Base-by-base conservation (phyloP, 2,113 vertebrate genomes). In the Chinchilla lanigera region DNA sequence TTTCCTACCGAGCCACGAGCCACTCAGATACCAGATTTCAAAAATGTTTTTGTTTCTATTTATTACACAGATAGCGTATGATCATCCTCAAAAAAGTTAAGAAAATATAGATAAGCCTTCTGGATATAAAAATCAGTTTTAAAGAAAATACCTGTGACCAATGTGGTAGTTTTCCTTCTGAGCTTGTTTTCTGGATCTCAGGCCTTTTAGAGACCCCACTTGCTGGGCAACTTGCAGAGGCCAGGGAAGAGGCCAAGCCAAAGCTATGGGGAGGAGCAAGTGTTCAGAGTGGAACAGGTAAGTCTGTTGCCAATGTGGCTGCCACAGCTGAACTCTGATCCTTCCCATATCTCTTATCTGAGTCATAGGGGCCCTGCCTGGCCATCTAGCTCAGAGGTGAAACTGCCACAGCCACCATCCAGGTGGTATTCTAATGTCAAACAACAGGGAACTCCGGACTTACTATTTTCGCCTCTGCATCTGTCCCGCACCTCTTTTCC, bases 51-150 rank as follows among this genome's bases (percentile, higher is more conserved):
- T 54, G 3, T 44, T 94, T 95, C 35, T 47, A 58, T 81, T 85
- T 81, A 44, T 95, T 73, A 38, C 28, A 17, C 1, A 88, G 77
- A 19, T 35, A 93, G 44, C 30, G 58, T 0, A 3, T 81, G 77
- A 44, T 82, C 35, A 91, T 20, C 35, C 52, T 54, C 10, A 89
- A 78, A 81, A 17, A 65, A 28, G 28, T 8, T 54, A 26, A 69
- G 24, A 93, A 94, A 89, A 52, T 77, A 52, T 7, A 38, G 35
- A 35, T 83, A 83, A 89, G 2, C 1, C 38, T 90, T 90, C 26
- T 69, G 50, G 17, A 71, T 91, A 77, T 65, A 38, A 94, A 85
- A 83, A 89, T 24, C 56, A 61, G 35, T 54, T 89, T 16, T 96
- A 19, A 44, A 73, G 50, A 56, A 81, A 91, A 88, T 0, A 58